Percentiles rank a stretch among this genome's conserved stretches.
Evolutionary conservation across 1,140 invertebrate species (phyloP).

Genomic region (Branchinecta lindahli): DNA sequence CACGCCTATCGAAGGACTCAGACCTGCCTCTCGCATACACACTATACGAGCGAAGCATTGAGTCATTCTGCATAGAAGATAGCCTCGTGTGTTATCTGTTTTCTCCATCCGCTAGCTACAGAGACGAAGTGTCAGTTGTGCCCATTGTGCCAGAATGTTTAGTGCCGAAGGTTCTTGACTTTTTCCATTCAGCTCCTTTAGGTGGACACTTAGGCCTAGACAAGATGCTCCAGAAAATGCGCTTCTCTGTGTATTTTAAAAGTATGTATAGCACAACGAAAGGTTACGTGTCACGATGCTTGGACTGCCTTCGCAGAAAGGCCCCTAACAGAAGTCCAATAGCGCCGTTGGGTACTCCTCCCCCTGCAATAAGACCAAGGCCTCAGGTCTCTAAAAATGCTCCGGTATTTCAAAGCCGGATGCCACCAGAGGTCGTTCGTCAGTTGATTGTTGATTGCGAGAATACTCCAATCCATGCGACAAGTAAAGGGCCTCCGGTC

Average conservation of each 20-base stretch:
- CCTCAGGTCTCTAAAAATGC: too few species aligned
- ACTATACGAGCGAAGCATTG: background rate
- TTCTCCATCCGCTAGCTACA: background rate
- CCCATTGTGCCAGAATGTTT: background rate
- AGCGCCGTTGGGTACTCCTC: background rate
- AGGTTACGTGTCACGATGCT: background rate
- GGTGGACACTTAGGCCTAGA: background rate
- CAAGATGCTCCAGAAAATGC: background rate
- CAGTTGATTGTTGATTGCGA: too few species aligned
- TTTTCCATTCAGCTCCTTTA: background rate
- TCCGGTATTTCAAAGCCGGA: too few species aligned
- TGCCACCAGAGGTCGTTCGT: too few species aligned
- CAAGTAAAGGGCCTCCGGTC: too few species aligned
- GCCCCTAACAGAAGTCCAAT: background rate
- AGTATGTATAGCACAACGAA: background rate
- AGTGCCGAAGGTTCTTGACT: background rate
- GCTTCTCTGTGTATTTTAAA: background rate
- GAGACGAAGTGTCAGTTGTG: background rate
- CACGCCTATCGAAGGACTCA: background rate
- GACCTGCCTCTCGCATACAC: background rate
- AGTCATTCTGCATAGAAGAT: slow-evolving; percentile 3
- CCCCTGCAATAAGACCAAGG: too few species aligned
- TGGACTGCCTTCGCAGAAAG: background rate
- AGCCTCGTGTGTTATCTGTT: background rate
- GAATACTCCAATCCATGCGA: too few species aligned